Evolutionary conservation across 2,113 vertebrate genomes (phyloP).

Genomic region (Craseonycteris thonglongyai): DNA sequence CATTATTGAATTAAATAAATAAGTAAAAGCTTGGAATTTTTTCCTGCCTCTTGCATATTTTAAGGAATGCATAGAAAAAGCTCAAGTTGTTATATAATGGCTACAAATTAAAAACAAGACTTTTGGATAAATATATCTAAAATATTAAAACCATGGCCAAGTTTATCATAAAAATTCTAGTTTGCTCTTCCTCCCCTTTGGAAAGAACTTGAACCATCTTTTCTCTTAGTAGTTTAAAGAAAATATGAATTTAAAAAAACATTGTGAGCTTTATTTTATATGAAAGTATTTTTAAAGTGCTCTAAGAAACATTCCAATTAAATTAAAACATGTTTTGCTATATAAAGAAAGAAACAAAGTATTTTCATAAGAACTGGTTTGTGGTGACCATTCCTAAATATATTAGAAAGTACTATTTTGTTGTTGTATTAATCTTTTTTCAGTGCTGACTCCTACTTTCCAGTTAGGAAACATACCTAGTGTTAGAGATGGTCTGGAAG

Average conservation of each 20-base stretch:
- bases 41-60: neutral
- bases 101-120: conserved; percentile 18
- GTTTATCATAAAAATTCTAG: neutral
- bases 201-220: neutral
- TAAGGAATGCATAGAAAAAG: neutral
- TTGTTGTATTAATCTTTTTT: neutral
- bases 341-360: neutral
- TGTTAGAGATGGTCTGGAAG: neutral
- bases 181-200: neutral
- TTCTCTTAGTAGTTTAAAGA: conserved; percentile 18
- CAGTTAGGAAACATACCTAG: neutral
- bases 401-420: neutral
- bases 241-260: neutral
- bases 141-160: neutral
- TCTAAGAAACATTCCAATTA: neutral
- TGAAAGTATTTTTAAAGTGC: conserved; percentile 2
- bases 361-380: neutral
- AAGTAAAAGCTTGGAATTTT: neutral
- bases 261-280: neutral
- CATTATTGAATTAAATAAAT: neutral
- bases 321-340: neutral
- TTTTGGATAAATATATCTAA: neutral
- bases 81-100: neutral
- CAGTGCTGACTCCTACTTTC: neutral
- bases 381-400: neutral